Evolutionary conservation across 2,113 vertebrate species (phyloP).

Genomic region (Pituophis catenifer): DNA sequence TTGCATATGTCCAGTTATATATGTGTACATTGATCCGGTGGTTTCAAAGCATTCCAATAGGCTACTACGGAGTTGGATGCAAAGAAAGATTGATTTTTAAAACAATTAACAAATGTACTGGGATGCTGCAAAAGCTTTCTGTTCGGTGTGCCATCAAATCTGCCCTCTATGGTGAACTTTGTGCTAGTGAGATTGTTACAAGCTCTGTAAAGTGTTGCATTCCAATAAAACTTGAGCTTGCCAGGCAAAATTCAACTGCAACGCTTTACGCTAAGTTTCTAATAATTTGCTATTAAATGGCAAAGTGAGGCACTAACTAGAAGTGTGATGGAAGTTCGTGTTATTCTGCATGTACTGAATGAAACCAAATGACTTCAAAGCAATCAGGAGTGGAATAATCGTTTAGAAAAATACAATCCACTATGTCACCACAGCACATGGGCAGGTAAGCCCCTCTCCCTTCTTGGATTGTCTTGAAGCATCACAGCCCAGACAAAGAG

Average conservation of each 20-base stretch:
- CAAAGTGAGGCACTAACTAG: neutral
- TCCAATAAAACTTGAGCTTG: neutral
- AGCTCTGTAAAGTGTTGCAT: neutral
- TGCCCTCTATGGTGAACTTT: neutral
- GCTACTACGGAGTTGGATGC: neutral
- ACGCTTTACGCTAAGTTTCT: neutral
- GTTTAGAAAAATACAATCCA: neutral
- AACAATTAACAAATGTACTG: neutral
- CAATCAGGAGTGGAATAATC: neutral
- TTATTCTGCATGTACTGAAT: neutral
- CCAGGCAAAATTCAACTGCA: neutral
- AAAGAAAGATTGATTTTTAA: neutral
- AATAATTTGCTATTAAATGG: neutral
- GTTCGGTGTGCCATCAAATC: neutral
- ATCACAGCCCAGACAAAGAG: neutral
- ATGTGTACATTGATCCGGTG: neutral
- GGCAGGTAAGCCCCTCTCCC: neutral
- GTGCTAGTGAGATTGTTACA: neutral
- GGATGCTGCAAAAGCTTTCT: neutral
- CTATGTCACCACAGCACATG: neutral
- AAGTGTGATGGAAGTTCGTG: neutral
- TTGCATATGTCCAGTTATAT: neutral
- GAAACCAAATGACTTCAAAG: neutral
- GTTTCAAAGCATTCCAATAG: neutral
- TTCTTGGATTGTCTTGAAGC: neutral